These are phyloP conservation scores for Cinclus mexicanus DNA, from an alignment of 2,113 vertebrate species.

Conservation along the genomic window DNA sequence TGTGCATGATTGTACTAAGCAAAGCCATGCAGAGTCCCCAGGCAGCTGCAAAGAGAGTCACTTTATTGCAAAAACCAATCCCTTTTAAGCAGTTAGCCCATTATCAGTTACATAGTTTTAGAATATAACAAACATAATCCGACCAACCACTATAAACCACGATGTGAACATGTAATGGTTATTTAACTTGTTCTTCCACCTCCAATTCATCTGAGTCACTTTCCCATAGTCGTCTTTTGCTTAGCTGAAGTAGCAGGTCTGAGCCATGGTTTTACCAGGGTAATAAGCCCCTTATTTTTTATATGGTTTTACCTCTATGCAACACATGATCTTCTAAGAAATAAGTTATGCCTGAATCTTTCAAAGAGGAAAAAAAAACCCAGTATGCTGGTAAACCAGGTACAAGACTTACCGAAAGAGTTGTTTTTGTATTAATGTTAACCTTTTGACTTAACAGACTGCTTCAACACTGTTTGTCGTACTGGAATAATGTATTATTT, in stretches of 20 bases:
- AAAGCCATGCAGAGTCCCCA: rapidly evolving
- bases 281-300: background rate
- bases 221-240: background rate
- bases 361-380: background rate
- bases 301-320: background rate
- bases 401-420: background rate
- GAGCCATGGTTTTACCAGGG: background rate
- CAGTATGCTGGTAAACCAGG: background rate
- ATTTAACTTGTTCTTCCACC: background rate
- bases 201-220: background rate
- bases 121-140: background rate
- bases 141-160: background rate
- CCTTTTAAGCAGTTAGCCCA: background rate
- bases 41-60: background rate
- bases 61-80: background rate
- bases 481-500: background rate
- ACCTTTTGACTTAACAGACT: background rate
- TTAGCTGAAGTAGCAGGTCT: background rate
- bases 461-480: background rate
- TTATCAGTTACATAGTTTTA: background rate
- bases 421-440: background rate
- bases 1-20: background rate
- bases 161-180: background rate
- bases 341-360: background rate
- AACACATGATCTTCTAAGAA: background rate